Base-by-base conservation (phyloP, 2,113 vertebrate genomes). In the Verasper variegatus region DNA sequence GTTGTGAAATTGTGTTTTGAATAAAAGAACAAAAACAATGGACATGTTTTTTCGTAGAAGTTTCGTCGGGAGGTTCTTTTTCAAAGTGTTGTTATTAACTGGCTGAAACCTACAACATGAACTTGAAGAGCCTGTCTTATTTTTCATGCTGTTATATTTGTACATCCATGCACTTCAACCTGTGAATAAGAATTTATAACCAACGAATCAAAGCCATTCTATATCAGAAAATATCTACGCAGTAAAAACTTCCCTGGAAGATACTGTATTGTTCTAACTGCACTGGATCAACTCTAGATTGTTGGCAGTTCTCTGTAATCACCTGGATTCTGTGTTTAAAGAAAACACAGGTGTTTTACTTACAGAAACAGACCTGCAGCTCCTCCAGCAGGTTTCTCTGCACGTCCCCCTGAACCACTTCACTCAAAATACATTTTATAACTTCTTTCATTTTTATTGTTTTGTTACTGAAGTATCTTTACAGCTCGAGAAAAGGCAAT, bases 401-500 rank as follows among this genome's bases (percentile, higher is more conserved):
- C 26, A 18, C 21, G 3, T 37, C 15, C 21, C 10, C 55, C 4
- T 0, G 7, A 73, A 71, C 40, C 47, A 6, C 37, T 58, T 54
- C 27, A 80, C 71, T 62, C 45, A 2, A 74, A 69, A 74, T 20
- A 27, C 5, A 66, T 71, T 79, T 83, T 66, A 83, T 71, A 59
- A 59, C 71, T 49, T 56, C 2, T 7, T 31, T 31, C 31, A 72
- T 81, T 81, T 77, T 76, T 73, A 79, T 82, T 77, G 69, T 77
- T 88, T 82, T 73, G 61, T 78, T 74, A 83, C 66, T 61, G 63
- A 68, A 87, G 65, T 84, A 86, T 86, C 74, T 85, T 78, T 85
- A 83, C 85, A 85, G 83, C 71, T 77, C 69, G 55, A 81, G 75
- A 87, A 89, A 91, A 93, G 65, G 83, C 89, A 91, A 85, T 85